Conservation (phyloP, 2,888 invertebrate genomes). For the Trissolcus brochymenae region DNA sequence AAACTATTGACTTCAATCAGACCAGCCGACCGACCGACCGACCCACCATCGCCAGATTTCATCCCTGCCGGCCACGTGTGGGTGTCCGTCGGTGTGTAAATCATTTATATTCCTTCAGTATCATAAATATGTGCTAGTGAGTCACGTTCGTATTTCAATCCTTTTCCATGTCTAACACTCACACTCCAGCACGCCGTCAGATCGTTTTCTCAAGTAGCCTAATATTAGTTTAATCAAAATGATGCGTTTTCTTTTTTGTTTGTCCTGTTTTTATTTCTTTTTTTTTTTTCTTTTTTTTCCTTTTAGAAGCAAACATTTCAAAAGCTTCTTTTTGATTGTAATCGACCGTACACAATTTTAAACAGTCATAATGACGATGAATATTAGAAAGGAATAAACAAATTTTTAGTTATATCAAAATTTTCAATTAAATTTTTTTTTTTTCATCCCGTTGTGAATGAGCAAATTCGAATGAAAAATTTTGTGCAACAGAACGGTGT, state of each 20-base stretch:
- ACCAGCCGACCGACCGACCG: constrained; percentile 59
- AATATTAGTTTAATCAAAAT: constrained; percentile 44
- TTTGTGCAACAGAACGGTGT: too few species aligned
- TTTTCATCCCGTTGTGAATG: too few species aligned
- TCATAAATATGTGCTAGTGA: constrained; percentile 46
- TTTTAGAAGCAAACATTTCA: background rate
- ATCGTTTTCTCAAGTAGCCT: constrained; percentile 44
- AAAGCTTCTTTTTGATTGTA: background rate
- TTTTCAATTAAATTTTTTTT: too few species aligned
- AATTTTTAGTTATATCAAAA: too few species aligned
- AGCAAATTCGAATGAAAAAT: too few species aligned
- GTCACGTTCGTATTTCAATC: constrained; percentile 51
- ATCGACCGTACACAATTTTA: too few species aligned
- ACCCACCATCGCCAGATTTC: constrained; percentile 33
- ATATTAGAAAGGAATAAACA: too few species aligned
- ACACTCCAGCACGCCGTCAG: constrained; percentile 20
- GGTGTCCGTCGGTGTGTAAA: constrained; percentile 33
- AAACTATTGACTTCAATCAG: constrained; percentile 72
- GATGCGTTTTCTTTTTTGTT: too few species aligned
- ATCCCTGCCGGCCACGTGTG: constrained; percentile 30
- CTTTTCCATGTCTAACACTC: constrained; percentile 42
- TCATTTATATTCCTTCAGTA: constrained; percentile 43
- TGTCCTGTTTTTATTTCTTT: background rate
- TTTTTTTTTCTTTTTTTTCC: background rate
- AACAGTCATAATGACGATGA: too few species aligned